phyloP scores from a whole-genome alignment of 2,797 vertebrate species.

The Steatocranus sp. region DNA sequence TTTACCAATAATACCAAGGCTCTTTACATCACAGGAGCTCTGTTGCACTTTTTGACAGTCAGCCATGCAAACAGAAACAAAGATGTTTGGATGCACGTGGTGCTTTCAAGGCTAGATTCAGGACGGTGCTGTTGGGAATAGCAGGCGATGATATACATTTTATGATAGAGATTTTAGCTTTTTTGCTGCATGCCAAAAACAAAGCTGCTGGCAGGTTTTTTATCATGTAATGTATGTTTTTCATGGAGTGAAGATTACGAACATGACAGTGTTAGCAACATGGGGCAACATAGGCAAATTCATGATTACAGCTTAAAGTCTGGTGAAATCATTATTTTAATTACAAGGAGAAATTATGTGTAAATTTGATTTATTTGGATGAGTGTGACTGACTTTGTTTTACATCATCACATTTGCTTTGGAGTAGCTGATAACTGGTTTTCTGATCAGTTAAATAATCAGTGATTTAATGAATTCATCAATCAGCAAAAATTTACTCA shows the following conservation, averaged over 20 bases:
- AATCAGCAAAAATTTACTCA: background rate
- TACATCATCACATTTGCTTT: background rate
- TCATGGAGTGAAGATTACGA: slow-evolving; percentile 2
- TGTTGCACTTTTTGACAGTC: background rate
- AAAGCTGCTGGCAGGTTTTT: background rate
- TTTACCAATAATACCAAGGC: background rate
- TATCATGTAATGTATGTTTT: background rate
- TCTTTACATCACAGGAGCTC: background rate
- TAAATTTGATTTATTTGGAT: background rate
- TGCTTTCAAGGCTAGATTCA: slow-evolving; percentile 4
- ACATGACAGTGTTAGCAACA: background rate
- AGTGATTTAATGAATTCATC: background rate
- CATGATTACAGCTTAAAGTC: background rate
- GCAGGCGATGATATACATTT: slow-evolving; percentile 22
- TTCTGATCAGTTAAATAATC: background rate
- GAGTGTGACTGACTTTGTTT: background rate
- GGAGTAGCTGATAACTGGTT: background rate
- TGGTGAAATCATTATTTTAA: background rate
- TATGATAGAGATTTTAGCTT: slow-evolving; percentile 38
- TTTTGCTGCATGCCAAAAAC: background rate
- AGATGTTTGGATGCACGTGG: background rate
- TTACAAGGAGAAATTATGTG: background rate
- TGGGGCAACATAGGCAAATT: background rate
- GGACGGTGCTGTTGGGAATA: slow-evolving; percentile 30
- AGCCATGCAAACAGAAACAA: background rate